Conservation (phyloP, 2,888 invertebrate genomes). For the Horisme vitalbata region DNA sequence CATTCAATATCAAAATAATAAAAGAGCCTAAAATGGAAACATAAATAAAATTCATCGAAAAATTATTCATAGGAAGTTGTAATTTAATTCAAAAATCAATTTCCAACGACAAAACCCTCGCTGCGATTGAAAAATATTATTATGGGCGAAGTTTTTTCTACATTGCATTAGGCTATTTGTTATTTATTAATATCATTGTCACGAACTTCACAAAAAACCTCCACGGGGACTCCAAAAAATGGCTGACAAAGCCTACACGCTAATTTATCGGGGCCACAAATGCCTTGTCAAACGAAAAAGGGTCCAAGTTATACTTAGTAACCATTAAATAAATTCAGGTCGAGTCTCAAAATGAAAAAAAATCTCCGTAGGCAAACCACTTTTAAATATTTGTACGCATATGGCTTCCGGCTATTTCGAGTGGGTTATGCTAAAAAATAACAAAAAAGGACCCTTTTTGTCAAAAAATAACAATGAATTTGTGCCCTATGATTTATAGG, state of each 20-base stretch:
- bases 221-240: constrained; percentile 57
- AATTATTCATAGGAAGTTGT: constrained; percentile 27
- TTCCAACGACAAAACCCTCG: constrained; percentile 44
- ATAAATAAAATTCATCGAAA: constrained; percentile 24
- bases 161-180: constrained; percentile 64
- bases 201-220: constrained; percentile 60
- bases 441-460: constrained; percentile 51
- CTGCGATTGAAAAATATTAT: constrained; percentile 58
- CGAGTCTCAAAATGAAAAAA: constrained; percentile 60
- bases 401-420: constrained; percentile 81
- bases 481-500: constrained; percentile 62
- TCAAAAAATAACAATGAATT: constrained; percentile 45
- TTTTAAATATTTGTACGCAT: constrained; percentile 79
- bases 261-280: constrained; percentile 73
- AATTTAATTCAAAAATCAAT: constrained; percentile 38
- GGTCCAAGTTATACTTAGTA: constrained; percentile 73
- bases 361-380: constrained; percentile 67
- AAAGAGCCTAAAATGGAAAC: constrained; percentile 13
- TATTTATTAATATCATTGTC: constrained; percentile 76
- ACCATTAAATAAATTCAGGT: constrained; percentile 78
- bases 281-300: constrained; percentile 70
- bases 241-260: constrained; percentile 65
- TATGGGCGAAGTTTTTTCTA: constrained; percentile 54
- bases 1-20: neutral
- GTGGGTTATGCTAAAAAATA: constrained; percentile 79